A percentile compares a stretch with the other conserved stretches of the same genome.
phyloP scores from a whole-genome alignment of 1,140 invertebrate genomes.

The Bombus superbus region DNA sequence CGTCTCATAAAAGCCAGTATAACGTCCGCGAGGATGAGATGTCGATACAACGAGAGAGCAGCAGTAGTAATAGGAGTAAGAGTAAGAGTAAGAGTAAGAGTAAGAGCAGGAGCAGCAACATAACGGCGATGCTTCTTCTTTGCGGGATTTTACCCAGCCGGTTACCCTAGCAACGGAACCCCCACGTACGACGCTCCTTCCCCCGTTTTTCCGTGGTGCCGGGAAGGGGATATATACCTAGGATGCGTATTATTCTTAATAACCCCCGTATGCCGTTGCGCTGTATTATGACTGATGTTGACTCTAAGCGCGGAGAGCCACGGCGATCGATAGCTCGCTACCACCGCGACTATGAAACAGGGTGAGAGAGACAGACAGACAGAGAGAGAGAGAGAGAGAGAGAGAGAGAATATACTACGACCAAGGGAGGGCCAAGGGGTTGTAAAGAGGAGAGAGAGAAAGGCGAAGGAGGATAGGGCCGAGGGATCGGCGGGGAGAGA shows the following conservation, averaged over 20 bases:
- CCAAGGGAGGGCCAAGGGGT: conserved; percentile 50
- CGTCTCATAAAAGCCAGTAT: conserved; percentile 71
- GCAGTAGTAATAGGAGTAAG: conserved; percentile 45
- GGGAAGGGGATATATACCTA: conserved; percentile 73
- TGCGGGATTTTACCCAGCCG: conserved; percentile 82
- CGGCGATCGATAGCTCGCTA: conserved; percentile 80
- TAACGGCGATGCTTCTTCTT: conserved; percentile 77
- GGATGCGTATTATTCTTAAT: conserved; percentile 84
- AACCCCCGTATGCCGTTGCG: conserved; percentile 79
- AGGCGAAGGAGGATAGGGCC: conserved; percentile 14
- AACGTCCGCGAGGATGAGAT: conserved; percentile 76
- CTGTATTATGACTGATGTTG: conserved; percentile 83
- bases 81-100: conserved; percentile 40
- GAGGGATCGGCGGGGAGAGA: conserved; percentile 54
- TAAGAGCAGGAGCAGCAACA: conserved; percentile 44
- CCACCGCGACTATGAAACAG: conserved; percentile 47
- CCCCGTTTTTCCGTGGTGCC: conserved; percentile 50
- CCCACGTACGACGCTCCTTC: conserved; percentile 63
- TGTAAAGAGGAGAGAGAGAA: conserved; percentile 26
- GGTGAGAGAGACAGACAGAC: conserved; percentile 16
- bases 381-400: conserved; percentile 21
- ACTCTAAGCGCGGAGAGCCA: conserved; percentile 76
- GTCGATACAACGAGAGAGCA: conserved; percentile 75
- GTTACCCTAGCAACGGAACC: conserved; percentile 80
- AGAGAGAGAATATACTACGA: conserved; percentile 11